A percentile compares a stretch with the other conserved stretches of the same genome.
Conservation (phyloP, 2,113 vertebrate species). For the Solea solea region DNA sequence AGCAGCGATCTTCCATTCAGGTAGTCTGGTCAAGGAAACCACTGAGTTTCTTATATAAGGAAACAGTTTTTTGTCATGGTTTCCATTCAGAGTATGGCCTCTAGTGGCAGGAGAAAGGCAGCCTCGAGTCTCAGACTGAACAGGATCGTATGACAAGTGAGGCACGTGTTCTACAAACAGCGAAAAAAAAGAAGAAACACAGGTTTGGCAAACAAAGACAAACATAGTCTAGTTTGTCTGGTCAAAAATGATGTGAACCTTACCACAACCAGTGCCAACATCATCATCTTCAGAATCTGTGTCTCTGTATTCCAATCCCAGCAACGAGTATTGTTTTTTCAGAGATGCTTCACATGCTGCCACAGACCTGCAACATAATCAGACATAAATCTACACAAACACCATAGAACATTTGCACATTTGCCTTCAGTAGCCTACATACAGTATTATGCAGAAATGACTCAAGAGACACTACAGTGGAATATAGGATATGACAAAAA, state of each 20-base stretch:
- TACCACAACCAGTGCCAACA: slow-evolving; percentile 16
- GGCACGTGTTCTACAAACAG: slow-evolving; percentile 28
- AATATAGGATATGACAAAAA: too few relatives aligned
- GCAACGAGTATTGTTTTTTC: slow-evolving; percentile 66
- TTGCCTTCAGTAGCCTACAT: neutral
- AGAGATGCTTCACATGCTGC: slow-evolving; percentile 62
- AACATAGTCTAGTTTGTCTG: neutral
- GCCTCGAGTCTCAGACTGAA: neutral
- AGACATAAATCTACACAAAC: neutral
- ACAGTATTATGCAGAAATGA: too few relatives aligned
- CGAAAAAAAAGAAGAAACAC: neutral
- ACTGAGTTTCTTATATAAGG: neutral
- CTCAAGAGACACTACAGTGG: too few relatives aligned
- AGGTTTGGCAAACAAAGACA: neutral
- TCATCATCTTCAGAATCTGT: slow-evolving; percentile 58
- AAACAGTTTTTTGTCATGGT: rapidly evolving
- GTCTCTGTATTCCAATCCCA: slow-evolving; percentile 73
- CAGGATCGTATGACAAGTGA: neutral
- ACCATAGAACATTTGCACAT: neutral
- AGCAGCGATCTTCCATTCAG: neutral
- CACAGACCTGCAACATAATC: slow-evolving; percentile 65
- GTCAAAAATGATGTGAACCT: neutral
- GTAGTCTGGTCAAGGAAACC: slow-evolving; percentile 50
- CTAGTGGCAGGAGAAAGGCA: neutral
- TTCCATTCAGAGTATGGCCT: neutral